phyloP scores from a whole-genome alignment of 2,797 vertebrate species.

The Gallinago nigripennis region DNA sequence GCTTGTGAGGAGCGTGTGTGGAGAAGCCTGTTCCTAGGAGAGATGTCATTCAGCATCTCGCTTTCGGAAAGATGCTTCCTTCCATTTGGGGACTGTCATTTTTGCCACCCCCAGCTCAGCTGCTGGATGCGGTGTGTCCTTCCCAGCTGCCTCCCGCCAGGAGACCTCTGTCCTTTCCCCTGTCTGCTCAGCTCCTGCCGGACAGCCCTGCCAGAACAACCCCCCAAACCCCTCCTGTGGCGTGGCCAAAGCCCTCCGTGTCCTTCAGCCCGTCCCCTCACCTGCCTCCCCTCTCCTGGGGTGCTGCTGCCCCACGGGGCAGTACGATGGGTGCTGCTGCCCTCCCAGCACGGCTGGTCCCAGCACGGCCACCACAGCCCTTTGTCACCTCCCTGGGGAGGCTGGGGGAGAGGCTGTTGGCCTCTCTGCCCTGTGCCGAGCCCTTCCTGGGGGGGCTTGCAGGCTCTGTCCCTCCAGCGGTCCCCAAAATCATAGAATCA shows the following conservation, averaged over 20 bases:
- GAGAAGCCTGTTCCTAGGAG: not conserved
- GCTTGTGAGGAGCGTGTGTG: not conserved
- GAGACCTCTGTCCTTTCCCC: not conserved
- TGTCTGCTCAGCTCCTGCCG: not conserved
- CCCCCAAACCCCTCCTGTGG: not conserved
- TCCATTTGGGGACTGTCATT: not conserved
- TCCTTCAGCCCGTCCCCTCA: not conserved
- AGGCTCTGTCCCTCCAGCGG: not conserved
- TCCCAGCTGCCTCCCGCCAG: not conserved
- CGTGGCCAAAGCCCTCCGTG: fast-evolving
- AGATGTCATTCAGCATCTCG: not conserved
- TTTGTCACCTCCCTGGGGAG: not conserved
- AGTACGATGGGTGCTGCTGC: not conserved
- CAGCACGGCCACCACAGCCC: not conserved
- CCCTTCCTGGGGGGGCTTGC: not conserved
- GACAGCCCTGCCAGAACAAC: not conserved
- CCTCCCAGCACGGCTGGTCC: not conserved
- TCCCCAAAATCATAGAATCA: not conserved
- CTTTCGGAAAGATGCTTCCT: not conserved
- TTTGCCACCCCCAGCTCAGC: not conserved
- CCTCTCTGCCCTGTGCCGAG: not conserved
- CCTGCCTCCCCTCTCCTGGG: not conserved
- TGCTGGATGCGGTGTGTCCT: fast-evolving
- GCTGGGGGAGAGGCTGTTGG: not conserved
- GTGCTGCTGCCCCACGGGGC: fast-evolving